Evolutionary conservation across 2,113 vertebrate species (phyloP), one percentile per base, ranked within the genome.

Genomic region (Holacanthus passer): DNA sequence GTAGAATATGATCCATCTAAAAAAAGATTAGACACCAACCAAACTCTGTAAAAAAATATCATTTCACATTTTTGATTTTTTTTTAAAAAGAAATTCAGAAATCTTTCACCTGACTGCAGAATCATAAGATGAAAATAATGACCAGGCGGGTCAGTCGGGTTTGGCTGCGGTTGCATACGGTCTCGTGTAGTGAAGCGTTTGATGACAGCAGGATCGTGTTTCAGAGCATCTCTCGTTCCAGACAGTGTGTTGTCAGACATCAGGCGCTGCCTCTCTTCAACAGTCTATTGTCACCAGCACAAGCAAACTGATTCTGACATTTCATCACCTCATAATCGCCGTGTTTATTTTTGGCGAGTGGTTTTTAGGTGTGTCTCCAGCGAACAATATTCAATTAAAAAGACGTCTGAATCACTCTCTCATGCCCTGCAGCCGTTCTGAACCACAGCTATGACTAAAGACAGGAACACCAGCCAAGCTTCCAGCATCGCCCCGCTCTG

Each of bases 301-400:
- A 59, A 71, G 24, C 32, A 31, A 82, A 73, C 9, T 3, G 22
- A 52, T 39, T 5, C 5, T 68, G 74, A 81, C 66, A 47, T 60
- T 56, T 86, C 74, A 50, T 64, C 73, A 65, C 70, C 64, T 72
- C 72, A 31, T 77, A 64, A 69, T 53, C 6, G 4, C 7, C 3
- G 20, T n/a, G 29, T 72, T 64, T 71, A 45, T 69, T 87, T 77
- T 31, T 73, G 67, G 43, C 56, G 32, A n/a, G 29, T n/a, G 55
- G 20, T 60, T 27, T 3, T 24, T 19, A 32, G 48, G 64, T 69
- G 52, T 63, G 81, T 81, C 81, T 88, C 52, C 14, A 37, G 39
- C 24, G 4, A 12, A 69, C 43, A 24, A 17, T 62, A 77, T 79
- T 64, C 13, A 74, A 45, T 65, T 83, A 63, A 50, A 78, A 82